Conservation (phyloP, 2,113 vertebrate genomes). For the Bubo bubo region DNA sequence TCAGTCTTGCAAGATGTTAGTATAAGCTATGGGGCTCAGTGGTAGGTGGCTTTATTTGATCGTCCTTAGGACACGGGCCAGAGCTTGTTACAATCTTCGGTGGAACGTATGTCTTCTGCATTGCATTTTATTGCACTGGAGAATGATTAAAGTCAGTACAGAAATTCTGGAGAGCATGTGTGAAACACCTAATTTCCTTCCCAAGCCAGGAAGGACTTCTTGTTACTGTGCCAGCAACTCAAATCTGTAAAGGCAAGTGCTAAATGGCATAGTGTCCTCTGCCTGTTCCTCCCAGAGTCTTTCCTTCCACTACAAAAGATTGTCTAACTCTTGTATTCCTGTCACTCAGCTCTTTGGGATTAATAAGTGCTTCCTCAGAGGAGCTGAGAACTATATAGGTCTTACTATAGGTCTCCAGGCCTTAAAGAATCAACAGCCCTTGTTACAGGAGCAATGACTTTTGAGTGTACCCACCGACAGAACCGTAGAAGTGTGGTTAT, state of each 20-base stretch:
- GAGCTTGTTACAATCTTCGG: accelerated
- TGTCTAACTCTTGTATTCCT: not conserved
- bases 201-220: too few species aligned
- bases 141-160: not conserved
- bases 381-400: not conserved
- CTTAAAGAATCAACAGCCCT: not conserved
- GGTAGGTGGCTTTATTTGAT: not conserved
- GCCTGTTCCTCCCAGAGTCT: not conserved
- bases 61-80: not conserved
- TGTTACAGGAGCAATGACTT: not conserved
- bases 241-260: not conserved
- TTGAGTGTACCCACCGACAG: not conserved
- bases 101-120: not conserved
- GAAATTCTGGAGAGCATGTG: not conserved
- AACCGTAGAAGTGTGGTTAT: accelerated
- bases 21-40: not conserved
- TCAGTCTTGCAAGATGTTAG: not conserved
- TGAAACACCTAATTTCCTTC: not conserved
- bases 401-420: not conserved
- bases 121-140: not conserved
- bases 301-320: not conserved
- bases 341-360: not conserved
- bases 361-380: not conserved
- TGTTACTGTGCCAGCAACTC: not conserved
- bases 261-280: not conserved